Evolutionary conservation across 2,797 vertebrate species (phyloP).

Genomic region (Botia almorhae): DNA sequence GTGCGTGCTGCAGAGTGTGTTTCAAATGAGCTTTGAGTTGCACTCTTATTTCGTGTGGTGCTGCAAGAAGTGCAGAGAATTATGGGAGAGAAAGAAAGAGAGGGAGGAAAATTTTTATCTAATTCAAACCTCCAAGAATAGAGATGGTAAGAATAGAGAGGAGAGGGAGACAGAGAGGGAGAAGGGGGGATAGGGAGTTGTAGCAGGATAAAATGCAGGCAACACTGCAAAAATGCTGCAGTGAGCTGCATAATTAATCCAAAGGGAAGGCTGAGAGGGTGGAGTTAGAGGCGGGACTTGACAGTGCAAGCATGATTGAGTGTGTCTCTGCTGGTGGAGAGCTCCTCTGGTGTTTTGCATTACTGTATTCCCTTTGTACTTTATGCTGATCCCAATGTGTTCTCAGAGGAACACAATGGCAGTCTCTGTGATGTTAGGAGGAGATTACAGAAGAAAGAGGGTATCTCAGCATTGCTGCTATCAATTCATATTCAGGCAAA

Average conservation of each 20-base stretch:
- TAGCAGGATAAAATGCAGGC: slow-evolving; percentile 26
- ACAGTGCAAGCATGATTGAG: slow-evolving; percentile 31
- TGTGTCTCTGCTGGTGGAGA: slow-evolving; percentile 7
- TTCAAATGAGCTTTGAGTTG: slow-evolving; percentile 12
- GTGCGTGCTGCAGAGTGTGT: slow-evolving; percentile 6
- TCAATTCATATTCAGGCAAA: slow-evolving; percentile 27
- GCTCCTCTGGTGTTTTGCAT: slow-evolving; percentile 45
- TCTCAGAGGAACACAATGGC: neutral
- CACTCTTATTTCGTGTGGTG: slow-evolving; percentile 29
- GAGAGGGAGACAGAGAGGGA: slow-evolving; percentile 1
- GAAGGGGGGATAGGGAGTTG: slow-evolving; percentile 34
- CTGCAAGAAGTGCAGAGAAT: slow-evolving; percentile 25
- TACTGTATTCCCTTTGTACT: slow-evolving; percentile 33
- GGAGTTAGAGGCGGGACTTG: slow-evolving; percentile 72
- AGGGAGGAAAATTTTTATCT: slow-evolving; percentile 14
- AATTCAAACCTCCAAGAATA: slow-evolving; percentile 45
- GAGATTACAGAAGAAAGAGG: slow-evolving; percentile 13
- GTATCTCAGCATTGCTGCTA: neutral
- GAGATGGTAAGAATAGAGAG: slow-evolving; percentile 35
- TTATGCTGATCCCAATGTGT: slow-evolving; percentile 17
- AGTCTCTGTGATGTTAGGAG: neutral
- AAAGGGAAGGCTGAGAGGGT: slow-evolving; percentile 61
- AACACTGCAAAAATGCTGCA: slow-evolving; percentile 77
- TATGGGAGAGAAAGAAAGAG: slow-evolving; percentile 19
- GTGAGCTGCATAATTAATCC: slow-evolving; percentile 86